Evolutionary conservation across 1,140 invertebrate genomes (phyloP).

Genomic region (Andrena cerasifolii): DNA sequence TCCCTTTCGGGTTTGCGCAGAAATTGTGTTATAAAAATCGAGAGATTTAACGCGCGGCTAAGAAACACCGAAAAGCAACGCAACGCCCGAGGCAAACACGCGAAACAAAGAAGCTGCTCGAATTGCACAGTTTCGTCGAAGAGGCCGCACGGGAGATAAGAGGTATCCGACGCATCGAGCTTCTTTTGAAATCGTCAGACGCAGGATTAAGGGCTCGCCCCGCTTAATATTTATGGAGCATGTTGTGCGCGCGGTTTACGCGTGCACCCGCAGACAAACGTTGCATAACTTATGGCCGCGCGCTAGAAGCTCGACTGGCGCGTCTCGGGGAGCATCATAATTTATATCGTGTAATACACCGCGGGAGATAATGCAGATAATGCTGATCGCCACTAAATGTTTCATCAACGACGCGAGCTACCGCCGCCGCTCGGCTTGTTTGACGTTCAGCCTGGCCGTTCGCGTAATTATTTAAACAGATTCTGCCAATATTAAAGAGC

Average conservation of each 20-base stretch:
- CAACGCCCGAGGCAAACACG: too few species aligned
- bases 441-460: too few species aligned
- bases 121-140: background rate
- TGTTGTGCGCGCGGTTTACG: background rate
- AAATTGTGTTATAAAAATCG: too few species aligned
- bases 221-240: constrained; percentile 19
- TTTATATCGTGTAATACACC: constrained; percentile 12
- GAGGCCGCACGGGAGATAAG: background rate
- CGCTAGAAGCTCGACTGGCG: background rate
- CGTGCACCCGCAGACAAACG: background rate
- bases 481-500: too few species aligned
- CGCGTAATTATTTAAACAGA: too few species aligned
- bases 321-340: background rate
- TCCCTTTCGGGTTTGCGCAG: too few species aligned
- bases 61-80: too few species aligned
- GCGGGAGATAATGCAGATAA: constrained; percentile 10
- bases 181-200: background rate
- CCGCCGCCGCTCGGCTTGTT: background rate
- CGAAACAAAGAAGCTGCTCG: background rate
- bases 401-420: constrained; percentile 17
- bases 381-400: constrained; percentile 12
- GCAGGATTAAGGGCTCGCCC: background rate
- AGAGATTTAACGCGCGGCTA: too few species aligned
- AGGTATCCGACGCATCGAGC: too few species aligned
- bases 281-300: constrained; percentile 17